Conservation (phyloP, 2,113 vertebrate species). For the Calidris pugnax region DNA sequence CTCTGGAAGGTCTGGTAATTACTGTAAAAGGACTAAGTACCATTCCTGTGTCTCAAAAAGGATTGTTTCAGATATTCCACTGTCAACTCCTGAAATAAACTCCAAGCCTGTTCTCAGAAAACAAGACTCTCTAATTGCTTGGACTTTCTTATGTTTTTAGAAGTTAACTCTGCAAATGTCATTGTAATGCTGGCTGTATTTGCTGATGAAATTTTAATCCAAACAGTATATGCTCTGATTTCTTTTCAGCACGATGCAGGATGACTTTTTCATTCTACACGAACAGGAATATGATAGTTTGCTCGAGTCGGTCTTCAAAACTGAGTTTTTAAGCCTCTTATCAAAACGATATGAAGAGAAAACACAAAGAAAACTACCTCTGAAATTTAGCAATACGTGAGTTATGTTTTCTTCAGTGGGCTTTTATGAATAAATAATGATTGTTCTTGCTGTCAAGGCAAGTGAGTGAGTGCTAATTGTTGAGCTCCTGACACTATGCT, state of each 20-base stretch:
- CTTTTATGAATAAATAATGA: neutral
- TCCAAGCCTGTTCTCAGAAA: neutral
- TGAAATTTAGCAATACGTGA: conserved; percentile 95
- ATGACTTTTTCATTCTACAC: conserved; percentile 91
- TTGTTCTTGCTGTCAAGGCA: neutral
- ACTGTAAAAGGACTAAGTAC: neutral
- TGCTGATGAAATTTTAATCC: neutral
- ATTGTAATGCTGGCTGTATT: neutral
- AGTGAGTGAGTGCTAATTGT: neutral
- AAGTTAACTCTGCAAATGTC: neutral
- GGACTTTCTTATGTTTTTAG: neutral
- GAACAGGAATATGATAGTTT: conserved; percentile 97
- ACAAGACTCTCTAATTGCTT: neutral
- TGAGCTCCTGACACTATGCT: neutral
- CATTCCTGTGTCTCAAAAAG: neutral
- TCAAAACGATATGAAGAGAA: conserved; percentile 91
- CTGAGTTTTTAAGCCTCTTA: conserved; percentile 93
- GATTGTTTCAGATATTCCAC: neutral
- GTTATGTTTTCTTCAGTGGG: conserved; percentile 9
- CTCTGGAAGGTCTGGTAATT: neutral
- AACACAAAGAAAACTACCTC: conserved; percentile 91
- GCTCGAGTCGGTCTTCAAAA: conserved; percentile 94
- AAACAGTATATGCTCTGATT: neutral
- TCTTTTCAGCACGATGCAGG: conserved; percentile 86
- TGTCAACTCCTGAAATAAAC: neutral